Base-by-base conservation (phyloP, 2,888 invertebrate genomes). In the Helicoverpa assulta region DNA sequence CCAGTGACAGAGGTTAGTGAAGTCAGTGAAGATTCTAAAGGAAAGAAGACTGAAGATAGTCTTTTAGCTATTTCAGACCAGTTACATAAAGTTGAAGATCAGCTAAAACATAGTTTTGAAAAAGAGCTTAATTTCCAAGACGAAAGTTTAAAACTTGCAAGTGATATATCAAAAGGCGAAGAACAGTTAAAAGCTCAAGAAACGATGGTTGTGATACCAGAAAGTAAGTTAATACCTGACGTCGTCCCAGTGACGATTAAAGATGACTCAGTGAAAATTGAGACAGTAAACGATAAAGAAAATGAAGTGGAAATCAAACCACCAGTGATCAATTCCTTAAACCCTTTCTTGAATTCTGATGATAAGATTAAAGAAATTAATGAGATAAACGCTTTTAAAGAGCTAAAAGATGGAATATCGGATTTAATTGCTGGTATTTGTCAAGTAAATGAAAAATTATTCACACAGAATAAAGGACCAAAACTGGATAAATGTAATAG, bases 401-500 rank as follows among this genome's bases (percentile, higher is more conserved):
- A 96, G 87, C 85, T 96, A 19, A 95, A 96, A 88, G 94, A 95
- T 67, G 96, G 96, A 5, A 96, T 96, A 79, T 95, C 95, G 40
- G 95, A 96, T 84, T 89, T 96, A 74, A 93, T 96, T 67, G 95
- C 96, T 76, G 96, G 96, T 51, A 96, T 96, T 85, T 91, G 95
- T 40, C 94, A 95, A 84, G 96, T 96, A 0, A 95, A 95, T 70
- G 95, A 95, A 73, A 96, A 95, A 83, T 79, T 96, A 56, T 95
- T 94, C 80, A 85, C 92, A 69, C 86, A 91, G 61, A 94, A 74
- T 53, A 74, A 92, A 83, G 64, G 78, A 63, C 65, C 85, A 47
- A 90, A 88, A 75, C 19, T 67, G 33, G 85, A 86, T 71, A 84
- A 80, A 50, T 84, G 84, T 58, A 82, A 78, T 74, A 73, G 57